A percentile compares a stretch with the other conserved stretches of the same genome.
Evolutionary conservation across 2,888 invertebrate genomes (phyloP).

Genomic region (Agapostemon virescens): DNA sequence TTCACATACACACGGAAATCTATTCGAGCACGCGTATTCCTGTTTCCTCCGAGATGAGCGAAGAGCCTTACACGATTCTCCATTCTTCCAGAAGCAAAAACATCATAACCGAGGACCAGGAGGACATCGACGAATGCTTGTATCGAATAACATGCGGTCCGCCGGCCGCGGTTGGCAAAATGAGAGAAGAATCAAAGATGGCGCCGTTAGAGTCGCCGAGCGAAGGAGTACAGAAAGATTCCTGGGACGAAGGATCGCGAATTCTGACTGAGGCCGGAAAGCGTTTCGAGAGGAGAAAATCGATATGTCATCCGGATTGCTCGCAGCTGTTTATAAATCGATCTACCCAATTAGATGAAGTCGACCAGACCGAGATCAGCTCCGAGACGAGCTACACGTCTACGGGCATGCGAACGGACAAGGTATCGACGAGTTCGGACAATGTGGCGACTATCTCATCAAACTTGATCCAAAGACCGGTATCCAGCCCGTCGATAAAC

Average conservation of each 20-base stretch:
- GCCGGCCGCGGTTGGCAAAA: background rate
- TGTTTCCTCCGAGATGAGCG: background rate
- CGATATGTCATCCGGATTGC: background rate
- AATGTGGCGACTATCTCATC: too few relatives aligned
- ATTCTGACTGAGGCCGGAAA: background rate
- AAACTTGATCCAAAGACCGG: background rate
- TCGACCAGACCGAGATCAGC: rapidly evolving
- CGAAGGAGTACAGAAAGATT: background rate
- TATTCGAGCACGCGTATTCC: conserved; percentile 18
- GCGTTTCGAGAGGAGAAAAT: rapidly evolving
- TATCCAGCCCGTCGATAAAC: background rate
- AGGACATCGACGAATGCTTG: background rate
- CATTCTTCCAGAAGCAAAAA: conserved; percentile 25
- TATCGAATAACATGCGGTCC: background rate
- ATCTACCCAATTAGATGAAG: background rate
- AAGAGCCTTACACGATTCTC: conserved; percentile 7
- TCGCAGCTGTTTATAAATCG: conserved; percentile 12
- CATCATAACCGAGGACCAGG: background rate
- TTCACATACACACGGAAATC: conserved; percentile 28
- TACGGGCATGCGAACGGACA: background rate
- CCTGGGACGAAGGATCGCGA: conserved; percentile 2
- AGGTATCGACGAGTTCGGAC: too few relatives aligned
- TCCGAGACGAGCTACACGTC: background rate
- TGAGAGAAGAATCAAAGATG: background rate
- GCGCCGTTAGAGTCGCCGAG: background rate